These are phyloP conservation scores for Mimas tiliae DNA, from an alignment of 2,888 invertebrate genomes.

Conservation along the genomic window DNA sequence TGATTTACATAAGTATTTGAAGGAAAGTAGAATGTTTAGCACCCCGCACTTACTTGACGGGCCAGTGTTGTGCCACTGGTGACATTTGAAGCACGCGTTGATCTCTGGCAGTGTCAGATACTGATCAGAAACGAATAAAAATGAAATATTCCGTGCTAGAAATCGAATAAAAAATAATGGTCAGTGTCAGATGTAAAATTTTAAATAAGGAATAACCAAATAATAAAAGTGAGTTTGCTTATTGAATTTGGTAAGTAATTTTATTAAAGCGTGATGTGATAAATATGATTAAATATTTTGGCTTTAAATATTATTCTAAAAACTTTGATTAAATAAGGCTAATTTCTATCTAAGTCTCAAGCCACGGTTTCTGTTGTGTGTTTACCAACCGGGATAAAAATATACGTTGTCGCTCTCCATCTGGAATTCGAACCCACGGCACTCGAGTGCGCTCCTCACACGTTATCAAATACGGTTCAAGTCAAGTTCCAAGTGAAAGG, in stretches of 20 bases:
- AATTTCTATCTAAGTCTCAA: too few relatives aligned
- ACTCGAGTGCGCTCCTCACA: background rate
- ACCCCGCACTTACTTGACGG: conserved; percentile 54
- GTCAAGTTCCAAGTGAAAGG: conserved; percentile 11
- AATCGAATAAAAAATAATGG: background rate
- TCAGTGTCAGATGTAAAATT: conserved; percentile 2
- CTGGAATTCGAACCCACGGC: background rate
- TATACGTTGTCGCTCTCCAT: background rate
- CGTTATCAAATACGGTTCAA: background rate
- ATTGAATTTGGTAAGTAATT: conserved; percentile 6
- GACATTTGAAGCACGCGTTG: conserved; percentile 65
- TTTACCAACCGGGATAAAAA: background rate
- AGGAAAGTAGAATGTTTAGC: conserved; percentile 63
- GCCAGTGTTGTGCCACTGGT: conserved; percentile 65
- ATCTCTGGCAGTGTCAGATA: conserved; percentile 17
- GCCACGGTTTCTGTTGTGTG: too few relatives aligned
- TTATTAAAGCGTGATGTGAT: conserved; percentile 11
- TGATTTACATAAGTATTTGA: conserved; percentile 28
- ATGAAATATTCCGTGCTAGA: background rate
- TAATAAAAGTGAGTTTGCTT: background rate
- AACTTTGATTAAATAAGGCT: background rate
- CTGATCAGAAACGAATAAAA: background rate
- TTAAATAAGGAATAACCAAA: conserved; percentile 11
- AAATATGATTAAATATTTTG: background rate
- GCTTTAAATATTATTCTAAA: background rate